Base-by-base conservation (phyloP, 2,797 vertebrate species). In the Euthynnus affinis region DNA sequence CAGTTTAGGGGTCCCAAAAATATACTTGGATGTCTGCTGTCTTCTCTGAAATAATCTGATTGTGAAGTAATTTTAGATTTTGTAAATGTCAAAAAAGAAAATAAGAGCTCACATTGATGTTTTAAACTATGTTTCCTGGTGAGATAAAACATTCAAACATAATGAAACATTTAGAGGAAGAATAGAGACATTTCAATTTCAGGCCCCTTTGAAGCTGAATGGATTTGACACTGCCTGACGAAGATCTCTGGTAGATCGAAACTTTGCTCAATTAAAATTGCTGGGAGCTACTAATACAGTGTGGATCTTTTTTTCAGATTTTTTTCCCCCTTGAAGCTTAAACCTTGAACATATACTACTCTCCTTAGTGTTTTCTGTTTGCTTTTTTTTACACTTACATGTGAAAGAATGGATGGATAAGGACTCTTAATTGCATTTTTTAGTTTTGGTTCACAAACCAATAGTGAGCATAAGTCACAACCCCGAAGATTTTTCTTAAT, bases 81-180 rank as follows among this genome's bases (percentile, higher is more conserved):
- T 9, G 44, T 42, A 53, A 72, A 80, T 71, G 65, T 46, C 22
- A 63, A 61, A 49, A 70, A 67, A 64, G 0, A 60, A 63, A 67
- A 40, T 10, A 23, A 52, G 20, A 37, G 9, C 55, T 64, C n/a
- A 32, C n/a, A 57, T 10, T 62, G 6, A 5, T 58, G 40, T 64
- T 67, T 80, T 49, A 32, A 5, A 37, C 52, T 13, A 5, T 6
- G n/a, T 6, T 71, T 23, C 42, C 25, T 37, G 25, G 25, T 71
- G 46, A 74, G 62, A 60, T 17, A 18, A 63, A 25, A 61, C 29
- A 56, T 51, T 23, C 3, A 29, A 29, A 29, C 27, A 29, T 29
- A 29, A 29, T 29, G 5, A 3, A 29, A 29, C 5, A 29, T 29
- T 29, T 10, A 37, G 1, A 9, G 37, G 15, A 74, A 40, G 13